These are phyloP conservation scores for Pteronotus mesoamericanus DNA, from an alignment of 2,797 vertebrate genomes.

Conservation along the genomic window DNA sequence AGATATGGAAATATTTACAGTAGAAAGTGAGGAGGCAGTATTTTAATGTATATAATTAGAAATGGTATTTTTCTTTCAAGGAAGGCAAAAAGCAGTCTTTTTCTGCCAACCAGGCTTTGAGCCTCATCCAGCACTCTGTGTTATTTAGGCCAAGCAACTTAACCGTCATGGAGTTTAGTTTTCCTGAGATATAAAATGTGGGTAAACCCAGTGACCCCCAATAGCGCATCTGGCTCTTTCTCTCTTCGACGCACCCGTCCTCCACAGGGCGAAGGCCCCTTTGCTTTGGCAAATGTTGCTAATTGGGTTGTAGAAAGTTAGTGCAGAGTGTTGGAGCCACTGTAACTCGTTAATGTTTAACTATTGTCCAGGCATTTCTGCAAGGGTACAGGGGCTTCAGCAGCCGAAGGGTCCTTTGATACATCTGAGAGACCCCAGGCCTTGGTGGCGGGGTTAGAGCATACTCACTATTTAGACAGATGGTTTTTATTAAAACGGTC, in stretches of 20 bases:
- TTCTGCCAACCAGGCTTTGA: neutral
- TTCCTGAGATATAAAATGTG: neutral
- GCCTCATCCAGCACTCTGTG: neutral
- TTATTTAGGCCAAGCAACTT: neutral
- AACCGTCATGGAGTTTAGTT: neutral
- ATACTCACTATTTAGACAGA: neutral
- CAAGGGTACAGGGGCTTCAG: neutral
- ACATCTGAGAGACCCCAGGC: neutral
- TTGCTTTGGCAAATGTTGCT: constrained; percentile 22
- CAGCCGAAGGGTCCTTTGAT: neutral
- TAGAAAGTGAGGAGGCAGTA: neutral
- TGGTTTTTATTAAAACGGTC: neutral
- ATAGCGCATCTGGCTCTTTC: neutral
- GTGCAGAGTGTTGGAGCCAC: neutral
- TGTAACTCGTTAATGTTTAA: neutral
- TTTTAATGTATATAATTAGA: neutral
- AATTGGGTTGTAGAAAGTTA: constrained; percentile 18
- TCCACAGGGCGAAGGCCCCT: neutral
- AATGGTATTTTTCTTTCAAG: neutral
- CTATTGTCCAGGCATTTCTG: neutral
- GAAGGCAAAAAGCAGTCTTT: neutral
- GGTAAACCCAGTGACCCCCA: neutral
- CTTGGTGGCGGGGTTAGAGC: neutral
- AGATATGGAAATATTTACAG: neutral
- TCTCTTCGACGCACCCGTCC: neutral